A percentile compares a stretch with the other conserved stretches of the same genome.
Evolutionary conservation across 2,113 vertebrate species (phyloP).

Genomic region (Pluvialis apricaria): DNA sequence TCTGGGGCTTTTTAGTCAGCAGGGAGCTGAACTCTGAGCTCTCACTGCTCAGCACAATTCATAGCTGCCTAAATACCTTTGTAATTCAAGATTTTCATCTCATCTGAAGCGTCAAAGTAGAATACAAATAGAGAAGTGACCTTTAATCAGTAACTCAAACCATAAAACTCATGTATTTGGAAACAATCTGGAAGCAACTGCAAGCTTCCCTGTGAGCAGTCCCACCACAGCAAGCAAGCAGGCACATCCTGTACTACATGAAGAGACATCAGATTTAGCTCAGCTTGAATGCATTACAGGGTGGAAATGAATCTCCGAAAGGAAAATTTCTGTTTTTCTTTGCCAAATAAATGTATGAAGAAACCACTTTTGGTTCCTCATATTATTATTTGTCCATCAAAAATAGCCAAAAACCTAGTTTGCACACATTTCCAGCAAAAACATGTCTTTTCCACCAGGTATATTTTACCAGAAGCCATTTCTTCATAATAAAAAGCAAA

Average conservation of each 20-base stretch:
- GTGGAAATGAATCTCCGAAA: neutral
- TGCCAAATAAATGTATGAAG: neutral
- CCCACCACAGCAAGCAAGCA: neutral
- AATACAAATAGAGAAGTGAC: constrained; percentile 50
- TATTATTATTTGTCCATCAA: neutral
- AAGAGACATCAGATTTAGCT: neutral
- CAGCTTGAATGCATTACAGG: neutral
- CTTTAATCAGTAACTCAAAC: constrained; percentile 10
- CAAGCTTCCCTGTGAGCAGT: neutral
- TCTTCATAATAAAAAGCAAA: neutral
- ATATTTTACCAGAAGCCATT: neutral
- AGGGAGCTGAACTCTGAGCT: constrained; percentile 59
- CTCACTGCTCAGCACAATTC: constrained; percentile 30
- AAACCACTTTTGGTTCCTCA: neutral
- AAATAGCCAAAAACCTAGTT: neutral
- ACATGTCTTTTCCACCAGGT: neutral
- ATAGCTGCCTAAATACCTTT: constrained; percentile 44
- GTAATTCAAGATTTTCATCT: constrained; percentile 51
- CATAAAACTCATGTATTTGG: neutral
- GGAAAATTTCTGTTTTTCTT: neutral
- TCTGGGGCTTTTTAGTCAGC: neutral
- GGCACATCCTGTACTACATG: neutral
- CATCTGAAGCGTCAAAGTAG: constrained; percentile 22
- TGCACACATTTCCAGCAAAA: neutral
- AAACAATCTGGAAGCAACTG: neutral